Evolutionary conservation across 2,797 vertebrate genomes (phyloP).

Genomic region (Notoglanidium macrostoma): DNA sequence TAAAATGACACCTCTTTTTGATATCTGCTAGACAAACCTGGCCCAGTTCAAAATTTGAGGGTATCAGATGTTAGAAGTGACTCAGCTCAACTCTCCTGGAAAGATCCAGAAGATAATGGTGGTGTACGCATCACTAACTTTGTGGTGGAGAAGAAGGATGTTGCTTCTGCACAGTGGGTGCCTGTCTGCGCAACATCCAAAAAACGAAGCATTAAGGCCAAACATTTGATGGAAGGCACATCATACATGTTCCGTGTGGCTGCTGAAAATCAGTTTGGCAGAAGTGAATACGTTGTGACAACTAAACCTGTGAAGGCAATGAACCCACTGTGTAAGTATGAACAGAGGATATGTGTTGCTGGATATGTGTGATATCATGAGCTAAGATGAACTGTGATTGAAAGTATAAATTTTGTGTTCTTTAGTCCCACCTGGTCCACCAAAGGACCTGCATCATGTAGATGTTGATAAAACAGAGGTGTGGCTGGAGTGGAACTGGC

Average conservation of each 20-base stretch:
- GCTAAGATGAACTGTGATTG: background rate
- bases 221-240: conserved; percentile 91
- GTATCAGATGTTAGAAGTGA: conserved; percentile 92
- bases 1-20: conserved; percentile 22
- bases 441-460: conserved; percentile 93
- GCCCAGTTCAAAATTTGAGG: conserved; percentile 90
- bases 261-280: conserved; percentile 95
- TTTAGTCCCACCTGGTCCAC: conserved; percentile 95
- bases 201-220: conserved; percentile 91
- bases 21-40: conserved; percentile 87
- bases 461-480: conserved; percentile 98
- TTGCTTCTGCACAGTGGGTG: conserved; percentile 88
- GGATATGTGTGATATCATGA: background rate
- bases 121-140: conserved; percentile 95
- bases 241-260: conserved; percentile 96
- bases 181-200: conserved; percentile 94
- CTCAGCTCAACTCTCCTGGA: conserved; percentile 97
- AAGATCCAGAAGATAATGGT: conserved; percentile 95
- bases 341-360: background rate
- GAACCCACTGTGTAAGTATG: conserved; percentile 93
- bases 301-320: conserved; percentile 91
- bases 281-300: conserved; percentile 89
- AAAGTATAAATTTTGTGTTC: conserved; percentile 17
- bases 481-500: conserved; percentile 95
- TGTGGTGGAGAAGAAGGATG: conserved; percentile 95